phyloP scores from a whole-genome alignment of 2,888 invertebrate genomes.

The Xestia rhomboidea region DNA sequence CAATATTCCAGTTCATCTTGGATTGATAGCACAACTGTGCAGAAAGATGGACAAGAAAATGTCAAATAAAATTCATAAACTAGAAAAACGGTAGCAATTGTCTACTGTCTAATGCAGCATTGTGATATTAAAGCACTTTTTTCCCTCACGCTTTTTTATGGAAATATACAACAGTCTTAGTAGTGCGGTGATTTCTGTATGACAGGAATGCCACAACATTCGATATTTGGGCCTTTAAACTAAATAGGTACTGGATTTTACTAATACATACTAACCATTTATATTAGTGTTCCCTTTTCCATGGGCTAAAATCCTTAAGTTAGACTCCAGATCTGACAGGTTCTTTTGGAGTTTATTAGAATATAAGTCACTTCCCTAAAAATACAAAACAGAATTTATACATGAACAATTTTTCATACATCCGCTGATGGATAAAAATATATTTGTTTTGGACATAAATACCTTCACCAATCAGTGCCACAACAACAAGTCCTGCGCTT shows the following conservation, averaged over 20 bases:
- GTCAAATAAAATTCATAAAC: not conserved
- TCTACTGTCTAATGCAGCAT: not conserved
- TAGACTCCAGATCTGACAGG: slow-evolving; percentile 83
- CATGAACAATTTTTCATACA: not conserved
- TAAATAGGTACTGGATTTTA: not conserved
- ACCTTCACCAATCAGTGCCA: not conserved
- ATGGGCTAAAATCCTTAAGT: slow-evolving; percentile 84
- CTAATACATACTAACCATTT: slow-evolving; percentile 75
- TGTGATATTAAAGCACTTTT: not conserved
- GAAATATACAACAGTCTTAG: not conserved
- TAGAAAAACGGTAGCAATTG: not conserved
- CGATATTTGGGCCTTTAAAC: not conserved
- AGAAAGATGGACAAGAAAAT: slow-evolving; percentile 15
- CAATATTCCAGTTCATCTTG: slow-evolving; percentile 94
- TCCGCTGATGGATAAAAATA: not conserved
- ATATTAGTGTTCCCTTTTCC: slow-evolving; percentile 80
- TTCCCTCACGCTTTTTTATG: not conserved
- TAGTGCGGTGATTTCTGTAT: not conserved
- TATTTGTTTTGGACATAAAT: not conserved
- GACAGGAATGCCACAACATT: not conserved
- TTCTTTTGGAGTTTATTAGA: slow-evolving; percentile 86
- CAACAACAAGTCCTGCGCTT: not conserved
- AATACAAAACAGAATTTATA: slow-evolving; percentile 3
- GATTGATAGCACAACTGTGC: slow-evolving; percentile 91
- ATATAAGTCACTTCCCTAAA: slow-evolving; percentile 83